Conservation (phyloP, 2,888 invertebrate species). For the Trissolcus japonicus region DNA sequence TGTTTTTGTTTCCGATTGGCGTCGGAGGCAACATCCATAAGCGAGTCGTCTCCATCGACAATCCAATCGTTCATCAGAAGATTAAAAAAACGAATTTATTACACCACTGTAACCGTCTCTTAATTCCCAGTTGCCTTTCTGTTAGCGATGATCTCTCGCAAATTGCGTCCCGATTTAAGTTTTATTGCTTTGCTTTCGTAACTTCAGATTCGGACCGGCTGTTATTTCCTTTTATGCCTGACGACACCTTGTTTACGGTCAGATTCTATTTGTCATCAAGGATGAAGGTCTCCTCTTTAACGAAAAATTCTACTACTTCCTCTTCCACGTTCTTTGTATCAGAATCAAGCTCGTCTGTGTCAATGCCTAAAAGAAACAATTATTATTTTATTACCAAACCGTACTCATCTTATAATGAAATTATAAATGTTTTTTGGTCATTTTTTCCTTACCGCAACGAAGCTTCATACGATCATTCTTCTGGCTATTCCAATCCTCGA, state of each 20-base stretch:
- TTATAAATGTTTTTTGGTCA: not conserved
- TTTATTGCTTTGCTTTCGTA: not conserved
- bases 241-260: not conserved
- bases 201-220: constrained; percentile 1
- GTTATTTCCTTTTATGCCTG: not conserved
- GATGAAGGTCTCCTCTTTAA: constrained; percentile 87
- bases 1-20: constrained; percentile 5
- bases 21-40: not conserved
- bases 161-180: not conserved
- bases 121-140: not conserved
- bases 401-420: too few relatives aligned
- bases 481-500: constrained; percentile 85
- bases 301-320: constrained; percentile 97
- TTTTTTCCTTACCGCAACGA: constrained; percentile 83
- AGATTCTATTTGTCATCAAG: constrained; percentile 31
- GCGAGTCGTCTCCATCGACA: constrained; percentile 5
- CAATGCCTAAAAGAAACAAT: constrained; percentile 83
- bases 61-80: constrained; percentile 14
- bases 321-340: constrained; percentile 93
- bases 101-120: not conserved
- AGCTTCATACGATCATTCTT: constrained; percentile 90
- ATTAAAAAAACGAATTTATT: constrained; percentile 5
- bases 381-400: not conserved
- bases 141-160: not conserved
- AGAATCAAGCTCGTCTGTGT: constrained; percentile 94